Percentiles rank a stretch among this genome's conserved stretches.
Evolutionary conservation across 2,797 vertebrate species (phyloP).

Genomic region (Pantherophis alleghaniensis): DNA sequence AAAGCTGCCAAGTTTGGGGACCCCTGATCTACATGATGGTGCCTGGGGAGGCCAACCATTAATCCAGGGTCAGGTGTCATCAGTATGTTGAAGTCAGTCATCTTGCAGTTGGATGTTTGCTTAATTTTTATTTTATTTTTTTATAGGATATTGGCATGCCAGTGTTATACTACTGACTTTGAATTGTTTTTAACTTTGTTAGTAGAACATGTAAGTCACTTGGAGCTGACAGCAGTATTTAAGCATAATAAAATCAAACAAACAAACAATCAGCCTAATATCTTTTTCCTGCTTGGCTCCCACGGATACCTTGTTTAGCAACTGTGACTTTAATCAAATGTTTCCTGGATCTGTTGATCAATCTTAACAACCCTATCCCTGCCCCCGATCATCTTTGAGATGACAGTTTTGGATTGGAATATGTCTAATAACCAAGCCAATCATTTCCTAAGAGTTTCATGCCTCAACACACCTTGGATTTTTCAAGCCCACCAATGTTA

Average conservation of each 20-base stretch:
- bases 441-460: not conserved
- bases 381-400: not conserved
- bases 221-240: not conserved
- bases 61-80: not conserved
- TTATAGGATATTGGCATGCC: not conserved
- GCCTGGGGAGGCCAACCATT: not conserved
- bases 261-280: not conserved
- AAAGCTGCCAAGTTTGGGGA: too few species aligned
- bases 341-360: not conserved
- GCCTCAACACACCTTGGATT: not conserved
- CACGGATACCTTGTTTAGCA: not conserved
- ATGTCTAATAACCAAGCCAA: not conserved
- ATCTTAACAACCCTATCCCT: not conserved
- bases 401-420: not conserved
- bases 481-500: not conserved
- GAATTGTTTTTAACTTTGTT: not conserved
- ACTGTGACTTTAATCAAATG: not conserved
- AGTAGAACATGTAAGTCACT: not conserved
- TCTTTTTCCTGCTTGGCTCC: not conserved
- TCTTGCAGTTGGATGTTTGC: not conserved
- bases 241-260: not conserved
- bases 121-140: not conserved
- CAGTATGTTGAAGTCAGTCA: not conserved
- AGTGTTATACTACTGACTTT: not conserved
- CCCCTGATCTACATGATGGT: not conserved